Conservation (phyloP, 2,113 vertebrate species). For the Corythornis cristatus region DNA sequence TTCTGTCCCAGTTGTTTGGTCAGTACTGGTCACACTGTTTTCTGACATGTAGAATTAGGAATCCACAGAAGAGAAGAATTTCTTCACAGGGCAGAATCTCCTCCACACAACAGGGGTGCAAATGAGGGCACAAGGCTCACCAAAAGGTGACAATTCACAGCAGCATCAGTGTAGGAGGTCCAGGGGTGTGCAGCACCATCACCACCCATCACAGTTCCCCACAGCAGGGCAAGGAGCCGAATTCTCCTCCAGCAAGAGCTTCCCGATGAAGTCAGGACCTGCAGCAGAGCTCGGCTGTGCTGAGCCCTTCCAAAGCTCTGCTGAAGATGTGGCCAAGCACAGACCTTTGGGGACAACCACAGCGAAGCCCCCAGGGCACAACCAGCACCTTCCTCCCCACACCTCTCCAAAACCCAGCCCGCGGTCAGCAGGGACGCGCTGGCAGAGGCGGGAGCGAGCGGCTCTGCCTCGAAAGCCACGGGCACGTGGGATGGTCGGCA, state of each 20-base stretch:
- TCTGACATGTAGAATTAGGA: fast-evolving
- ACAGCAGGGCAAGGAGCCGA: background rate
- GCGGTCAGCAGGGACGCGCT: fast-evolving
- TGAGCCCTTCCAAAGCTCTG: background rate
- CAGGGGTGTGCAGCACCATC: fast-evolving
- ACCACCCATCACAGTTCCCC: fast-evolving
- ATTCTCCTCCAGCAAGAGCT: background rate
- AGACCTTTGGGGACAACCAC: background rate
- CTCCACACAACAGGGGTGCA: fast-evolving
- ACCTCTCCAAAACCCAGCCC: background rate
- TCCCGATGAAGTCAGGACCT: fast-evolving
- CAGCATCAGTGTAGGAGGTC: fast-evolving
- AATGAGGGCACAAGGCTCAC: background rate
- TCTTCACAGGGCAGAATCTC: fast-evolving
- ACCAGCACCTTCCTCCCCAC: background rate
- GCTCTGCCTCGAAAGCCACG: background rate
- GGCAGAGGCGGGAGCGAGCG: fast-evolving
- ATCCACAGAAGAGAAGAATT: background rate
- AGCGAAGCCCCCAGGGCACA: background rate
- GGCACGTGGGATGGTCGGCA: fast-evolving
- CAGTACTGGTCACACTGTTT: background rate
- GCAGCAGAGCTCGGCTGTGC: background rate
- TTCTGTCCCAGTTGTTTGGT: background rate
- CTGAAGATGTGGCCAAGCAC: fast-evolving
- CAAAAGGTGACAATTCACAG: fast-evolving